Evolutionary conservation across 1,140 invertebrate species (phyloP), one percentile per base, ranked within the genome.

Genomic region (Zaprionus camerounensis): DNA sequence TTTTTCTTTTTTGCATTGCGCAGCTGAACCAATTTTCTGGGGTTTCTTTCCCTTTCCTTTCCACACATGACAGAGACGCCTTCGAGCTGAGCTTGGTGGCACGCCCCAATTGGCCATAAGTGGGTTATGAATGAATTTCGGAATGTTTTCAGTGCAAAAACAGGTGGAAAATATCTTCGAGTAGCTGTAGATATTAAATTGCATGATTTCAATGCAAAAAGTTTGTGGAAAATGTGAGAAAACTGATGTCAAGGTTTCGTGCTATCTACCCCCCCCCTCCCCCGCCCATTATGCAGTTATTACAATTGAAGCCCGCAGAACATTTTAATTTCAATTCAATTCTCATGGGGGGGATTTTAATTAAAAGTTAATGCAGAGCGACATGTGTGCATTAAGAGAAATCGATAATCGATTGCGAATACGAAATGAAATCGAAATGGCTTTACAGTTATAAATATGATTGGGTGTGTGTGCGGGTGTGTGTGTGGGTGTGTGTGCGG

Each of bases 21-120:
- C 46, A 51, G 67, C 57, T 61, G 55, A 49, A n/a, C 20, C 55
- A 68, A 59, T 24, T 56, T 66, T 38, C 6, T 20, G 51, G 51
- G n/a, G 11, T 57, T 17, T 20, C 41, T 51, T 13, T 24, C 6
- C n/a, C 3, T 31, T 31, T 2, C 28, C 28, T 5, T 2, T 2
- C 6, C 41, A 44, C 15, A n/a, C 15, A n/a, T 44, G 38, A 6
- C 5, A 5, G 13, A 28, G 26, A 7, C 26, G 26, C 26, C 26
- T 28, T 28, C 26, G 26, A 28, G 26, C 36, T 44, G 38, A 6
- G 15, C 38, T n/a, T 41, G 38, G 15, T 41, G 38, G 38, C 38
- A 41, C 7, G n/a, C 41, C 41, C 17, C 15, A 24, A 51, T 51
- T 24, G 46, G 11, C 20, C 46, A 20, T 24, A 51, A 51, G 12